A percentile compares a stretch with the other conserved stretches of the same genome.
phyloP scores from a whole-genome alignment of 2,797 vertebrate species.

The Monodelphis domestica region DNA sequence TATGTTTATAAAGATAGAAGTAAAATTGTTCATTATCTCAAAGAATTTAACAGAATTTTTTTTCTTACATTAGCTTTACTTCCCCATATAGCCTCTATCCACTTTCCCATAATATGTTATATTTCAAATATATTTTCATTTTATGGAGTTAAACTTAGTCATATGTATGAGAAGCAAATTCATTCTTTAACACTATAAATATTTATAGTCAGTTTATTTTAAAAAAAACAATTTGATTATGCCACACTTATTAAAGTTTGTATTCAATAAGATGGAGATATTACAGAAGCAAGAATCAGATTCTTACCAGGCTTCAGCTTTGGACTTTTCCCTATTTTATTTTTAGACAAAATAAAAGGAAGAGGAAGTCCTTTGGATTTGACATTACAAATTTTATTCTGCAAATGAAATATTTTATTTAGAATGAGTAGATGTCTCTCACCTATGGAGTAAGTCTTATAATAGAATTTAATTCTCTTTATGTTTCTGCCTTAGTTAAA shows the following conservation, averaged over 20 bases:
- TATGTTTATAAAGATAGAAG: not conserved
- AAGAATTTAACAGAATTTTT: not conserved
- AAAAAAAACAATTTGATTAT: not conserved
- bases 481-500: not conserved
- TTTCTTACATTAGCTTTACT: not conserved
- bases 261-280: not conserved
- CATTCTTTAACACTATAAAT: not conserved
- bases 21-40: not conserved
- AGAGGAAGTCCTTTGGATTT: not conserved
- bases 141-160: not conserved
- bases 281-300: not conserved
- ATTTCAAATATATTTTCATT: not conserved
- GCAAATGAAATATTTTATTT: not conserved
- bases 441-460: not conserved
- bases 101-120: not conserved
- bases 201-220: not conserved
- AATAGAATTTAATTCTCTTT: not conserved
- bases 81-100: not conserved
- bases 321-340: not conserved
- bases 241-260: not conserved
- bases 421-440: not conserved
- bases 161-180: not conserved
- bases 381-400: not conserved
- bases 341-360: not conserved
- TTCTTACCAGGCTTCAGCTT: not conserved